Evolutionary conservation across 2,888 invertebrate species (phyloP).

Genomic region (Eupithecia inturbata): DNA sequence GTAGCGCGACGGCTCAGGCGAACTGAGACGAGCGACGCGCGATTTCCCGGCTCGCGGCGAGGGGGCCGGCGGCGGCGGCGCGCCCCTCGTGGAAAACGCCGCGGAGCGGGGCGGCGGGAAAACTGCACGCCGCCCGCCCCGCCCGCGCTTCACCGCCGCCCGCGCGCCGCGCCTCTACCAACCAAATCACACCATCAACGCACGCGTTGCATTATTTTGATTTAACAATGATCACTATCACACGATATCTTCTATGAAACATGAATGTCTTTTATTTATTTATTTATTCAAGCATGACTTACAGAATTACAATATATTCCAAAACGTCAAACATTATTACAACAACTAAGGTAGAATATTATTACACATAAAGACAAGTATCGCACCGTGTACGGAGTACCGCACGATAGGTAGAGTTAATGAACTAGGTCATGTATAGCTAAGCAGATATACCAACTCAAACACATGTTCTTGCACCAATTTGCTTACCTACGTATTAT

Average conservation of each 20-base stretch:
- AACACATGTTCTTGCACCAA: no score
- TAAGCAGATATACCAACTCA: no score
- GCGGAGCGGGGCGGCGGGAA: constrained; percentile 74
- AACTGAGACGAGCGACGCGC: constrained; percentile 78
- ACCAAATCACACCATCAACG: not conserved
- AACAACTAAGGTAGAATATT: no score
- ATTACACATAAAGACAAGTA: no score
- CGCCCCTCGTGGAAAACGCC: constrained; percentile 81
- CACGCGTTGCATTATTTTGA: constrained; percentile 31
- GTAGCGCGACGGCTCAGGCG: constrained; percentile 77
- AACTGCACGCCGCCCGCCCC: constrained; percentile 68
- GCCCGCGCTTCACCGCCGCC: constrained; percentile 52
- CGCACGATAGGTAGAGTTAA: no score
- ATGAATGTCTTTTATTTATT: not conserved
- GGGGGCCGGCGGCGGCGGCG: constrained; percentile 66
- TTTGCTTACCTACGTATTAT: no score
- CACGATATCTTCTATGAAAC: no score
- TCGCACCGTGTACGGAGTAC: no score
- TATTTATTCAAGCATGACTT: no score
- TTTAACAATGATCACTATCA: constrained; percentile 24
- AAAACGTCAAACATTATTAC: no score
- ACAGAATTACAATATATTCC: no score
- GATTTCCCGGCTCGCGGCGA: constrained; percentile 79
- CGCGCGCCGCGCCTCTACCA: constrained; percentile 45
- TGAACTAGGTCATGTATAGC: no score